Evolutionary conservation across 2,888 invertebrate species (phyloP), one percentile per base, ranked within the genome.

Genomic region (Trachelus tabidus): DNA sequence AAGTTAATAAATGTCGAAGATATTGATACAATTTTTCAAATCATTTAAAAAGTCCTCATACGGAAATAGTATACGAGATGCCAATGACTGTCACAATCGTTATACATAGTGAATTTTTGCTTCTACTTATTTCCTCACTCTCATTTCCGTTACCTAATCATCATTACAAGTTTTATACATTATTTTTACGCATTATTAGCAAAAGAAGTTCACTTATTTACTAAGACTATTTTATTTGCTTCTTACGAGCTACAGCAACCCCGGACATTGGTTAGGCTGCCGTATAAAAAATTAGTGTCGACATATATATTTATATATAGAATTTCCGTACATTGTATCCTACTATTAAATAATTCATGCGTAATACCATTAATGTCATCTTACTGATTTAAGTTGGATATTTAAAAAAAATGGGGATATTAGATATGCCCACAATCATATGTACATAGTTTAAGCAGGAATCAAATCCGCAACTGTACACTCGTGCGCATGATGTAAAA

Each of bases 241-340:
- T 73, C 82, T 86, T 87, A 88, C 84, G 76, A 81, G 83, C 85
- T 88, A 87, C 56, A 56, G 83, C 80, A 87, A 89, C 85, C 82
- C 83, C 85, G 87, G 86, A 87, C 84, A 81, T 83, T 75, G 81
- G 11, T 82, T 76, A 82, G 82, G 84, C 86, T 86, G 87, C 84
- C 85, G 84, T 85, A 83, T 68, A 83, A 85, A 82, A 82, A 79
- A 23, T 56, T 9, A 56, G 56, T 56, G 23, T 23, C 9, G 1
- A 23, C 56, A 56, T 56, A 23, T 56, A 56, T 56, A 56, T 56
- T 4, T 56, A 56, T 56, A 56, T 23, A 23, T 23, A 56, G 6
- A 56, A 56, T 23, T 56, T 56, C 2, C 23, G 2, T 23, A 56
- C 23, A 9, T 56, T 2, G 23, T 23, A 56, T 56, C 23, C 23